Conservation (phyloP, 2,797 vertebrate species). For the Tokudaia tokunoshimensis region DNA sequence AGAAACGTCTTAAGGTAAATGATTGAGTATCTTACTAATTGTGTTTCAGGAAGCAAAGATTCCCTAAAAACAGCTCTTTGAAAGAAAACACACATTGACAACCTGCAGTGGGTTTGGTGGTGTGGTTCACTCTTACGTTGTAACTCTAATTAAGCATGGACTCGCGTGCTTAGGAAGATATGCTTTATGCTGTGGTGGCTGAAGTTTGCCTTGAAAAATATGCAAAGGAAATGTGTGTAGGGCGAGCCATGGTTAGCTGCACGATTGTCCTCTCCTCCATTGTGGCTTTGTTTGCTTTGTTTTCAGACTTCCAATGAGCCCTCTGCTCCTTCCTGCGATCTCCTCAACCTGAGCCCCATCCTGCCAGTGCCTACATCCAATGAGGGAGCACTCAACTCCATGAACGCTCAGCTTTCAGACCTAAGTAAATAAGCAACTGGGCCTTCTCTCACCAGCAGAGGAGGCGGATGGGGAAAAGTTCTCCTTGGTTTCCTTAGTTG, state of each 20-base stretch:
- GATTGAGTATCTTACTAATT: neutral
- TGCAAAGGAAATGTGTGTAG: neutral
- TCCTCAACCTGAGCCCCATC: constrained; percentile 85
- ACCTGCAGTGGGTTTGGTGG: constrained; percentile 1
- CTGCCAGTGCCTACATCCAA: constrained; percentile 42
- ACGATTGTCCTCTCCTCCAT: neutral
- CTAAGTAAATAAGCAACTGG: constrained; percentile 82
- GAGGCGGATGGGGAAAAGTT: constrained; percentile 37
- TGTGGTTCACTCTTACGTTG: neutral
- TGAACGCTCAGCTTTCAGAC: constrained; percentile 81
- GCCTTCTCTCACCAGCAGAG: constrained; percentile 35
- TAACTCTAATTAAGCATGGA: neutral
- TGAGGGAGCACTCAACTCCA: constrained; percentile 51
- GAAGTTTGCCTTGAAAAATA: neutral
- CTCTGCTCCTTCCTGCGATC: constrained; percentile 89
- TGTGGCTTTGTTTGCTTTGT: constrained; percentile 56
- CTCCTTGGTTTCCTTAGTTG: constrained; percentile 57
- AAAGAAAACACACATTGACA: neutral
- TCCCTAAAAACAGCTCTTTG: constrained; percentile 9
- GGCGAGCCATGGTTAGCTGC: neutral
- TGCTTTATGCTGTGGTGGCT: neutral
- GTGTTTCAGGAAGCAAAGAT: neutral
- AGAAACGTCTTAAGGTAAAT: constrained; percentile 29
- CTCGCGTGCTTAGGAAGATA: neutral
- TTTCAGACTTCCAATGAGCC: constrained; percentile 83